Evolutionary conservation across 2,113 vertebrate species (phyloP).

Genomic region (Pontoporia blainvillei): DNA sequence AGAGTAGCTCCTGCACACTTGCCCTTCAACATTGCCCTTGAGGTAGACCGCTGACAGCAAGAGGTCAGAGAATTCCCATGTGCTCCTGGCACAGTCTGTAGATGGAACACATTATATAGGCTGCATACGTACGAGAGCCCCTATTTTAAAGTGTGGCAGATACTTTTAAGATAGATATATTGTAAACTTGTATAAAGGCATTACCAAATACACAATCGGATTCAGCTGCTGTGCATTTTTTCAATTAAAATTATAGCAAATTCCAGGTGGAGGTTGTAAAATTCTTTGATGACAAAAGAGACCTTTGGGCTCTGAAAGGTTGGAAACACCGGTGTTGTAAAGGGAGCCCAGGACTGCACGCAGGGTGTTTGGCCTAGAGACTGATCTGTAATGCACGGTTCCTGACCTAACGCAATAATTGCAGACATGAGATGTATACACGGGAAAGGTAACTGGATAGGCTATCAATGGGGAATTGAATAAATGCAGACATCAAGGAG

Average conservation of each 20-base stretch:
- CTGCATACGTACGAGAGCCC: not conserved
- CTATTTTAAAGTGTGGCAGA: not conserved
- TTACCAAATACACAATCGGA: not conserved
- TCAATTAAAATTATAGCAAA: not conserved
- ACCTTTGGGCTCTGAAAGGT: not conserved
- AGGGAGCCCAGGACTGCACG: not conserved
- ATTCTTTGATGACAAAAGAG: not conserved
- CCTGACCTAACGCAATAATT: not conserved
- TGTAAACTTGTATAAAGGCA: not conserved
- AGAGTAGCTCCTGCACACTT: not conserved
- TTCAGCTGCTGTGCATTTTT: not conserved
- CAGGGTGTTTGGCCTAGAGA: not conserved
- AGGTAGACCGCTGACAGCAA: not conserved
- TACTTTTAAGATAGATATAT: not conserved
- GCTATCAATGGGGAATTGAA: not conserved
- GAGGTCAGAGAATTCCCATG: not conserved
- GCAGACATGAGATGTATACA: not conserved
- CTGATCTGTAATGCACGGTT: not conserved
- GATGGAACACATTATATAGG: not conserved
- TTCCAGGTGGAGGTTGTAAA: not conserved
- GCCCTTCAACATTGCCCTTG: not conserved
- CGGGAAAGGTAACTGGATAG: not conserved
- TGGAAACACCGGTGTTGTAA: not conserved
- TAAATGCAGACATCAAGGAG: not conserved
- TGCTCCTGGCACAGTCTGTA: not conserved